Evolutionary conservation across 1,140 invertebrate genomes (phyloP).

Genomic region (Drosophila seguyi): DNA sequence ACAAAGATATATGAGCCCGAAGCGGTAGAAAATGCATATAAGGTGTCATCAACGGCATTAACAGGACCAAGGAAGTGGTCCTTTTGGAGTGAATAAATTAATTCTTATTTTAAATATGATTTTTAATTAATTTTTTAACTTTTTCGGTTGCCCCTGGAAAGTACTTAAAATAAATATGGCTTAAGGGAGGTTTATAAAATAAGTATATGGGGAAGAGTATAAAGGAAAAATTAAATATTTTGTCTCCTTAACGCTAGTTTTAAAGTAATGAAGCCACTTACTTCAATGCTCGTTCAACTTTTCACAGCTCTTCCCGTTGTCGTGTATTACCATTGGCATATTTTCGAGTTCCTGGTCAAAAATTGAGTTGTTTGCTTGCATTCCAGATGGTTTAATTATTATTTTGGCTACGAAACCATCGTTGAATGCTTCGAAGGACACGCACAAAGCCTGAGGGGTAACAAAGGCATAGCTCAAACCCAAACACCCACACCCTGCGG

Average conservation of each 20-base stretch:
- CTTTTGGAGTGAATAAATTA: neutral
- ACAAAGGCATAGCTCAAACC: slow-evolving; percentile 48
- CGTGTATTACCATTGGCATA: neutral
- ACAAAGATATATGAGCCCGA: slow-evolving; percentile 22
- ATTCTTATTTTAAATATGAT: slow-evolving; percentile 8
- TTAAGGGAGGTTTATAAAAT: neutral
- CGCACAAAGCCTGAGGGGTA: slow-evolving; percentile 39
- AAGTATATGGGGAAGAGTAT: neutral
- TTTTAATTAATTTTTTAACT: slow-evolving; percentile 7
- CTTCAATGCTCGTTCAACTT: too few relatives aligned
- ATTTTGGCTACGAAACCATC: slow-evolving; percentile 21
- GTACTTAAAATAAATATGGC: neutral
- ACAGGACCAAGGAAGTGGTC: neutral
- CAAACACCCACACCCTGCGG: slow-evolving; percentile 11
- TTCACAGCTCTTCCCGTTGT: neutral
- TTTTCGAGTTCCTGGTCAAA: neutral
- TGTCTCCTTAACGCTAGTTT: neutral
- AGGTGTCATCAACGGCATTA: slow-evolving; percentile 11
- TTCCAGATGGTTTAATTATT: slow-evolving; percentile 15
- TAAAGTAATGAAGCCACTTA: neutral
- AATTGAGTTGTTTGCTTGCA: neutral
- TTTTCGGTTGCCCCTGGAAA: too few relatives aligned
- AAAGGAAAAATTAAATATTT: too few relatives aligned
- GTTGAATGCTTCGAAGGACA: slow-evolving; percentile 24
- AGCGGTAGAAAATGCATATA: slow-evolving; percentile 15